Evolutionary conservation across 2,888 invertebrate species (phyloP), one percentile per base, ranked within the genome.

Genomic region (Apoderus coryli): DNA sequence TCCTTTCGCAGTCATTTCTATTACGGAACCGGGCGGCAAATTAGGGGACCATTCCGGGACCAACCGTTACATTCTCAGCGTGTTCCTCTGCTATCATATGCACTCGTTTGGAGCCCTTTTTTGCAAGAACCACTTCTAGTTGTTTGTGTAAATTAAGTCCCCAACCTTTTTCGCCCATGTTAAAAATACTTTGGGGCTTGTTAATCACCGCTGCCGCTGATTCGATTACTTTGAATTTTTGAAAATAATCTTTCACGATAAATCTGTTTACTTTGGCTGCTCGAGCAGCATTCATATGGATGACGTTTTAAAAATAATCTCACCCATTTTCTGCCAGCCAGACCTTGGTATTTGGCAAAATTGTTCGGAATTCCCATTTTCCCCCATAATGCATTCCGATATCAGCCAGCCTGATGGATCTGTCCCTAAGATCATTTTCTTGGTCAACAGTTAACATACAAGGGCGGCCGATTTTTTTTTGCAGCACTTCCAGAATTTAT

Each of bases 81-180:
- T 53, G 50, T 29, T 53, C 50, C 13, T 31, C 34, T 6, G 43
- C 45, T 5, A 48, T 29, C 4, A 49, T 23, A 33, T 48, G 46
- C 9, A 49, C 44, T 23, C 43, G 35, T 37, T 10, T 30, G 7
- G 9, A 10, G 4, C 30, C 23, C 23, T n/a, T 29, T n/a, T n/a
- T n/a, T n/a, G n/a, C n/a, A n/a, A n/a, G n/a, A n/a, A n/a, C n/a
- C n/a, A n/a, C n/a, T n/a, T n/a, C n/a, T n/a, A n/a, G 13, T 10
- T 13, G 23, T 14, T 23, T 27, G 15, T 29, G 22, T 23, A 24
- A 12, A 29, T 14, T n/a, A n/a, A n/a, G n/a, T n/a, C n/a, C n/a
- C n/a, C n/a, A n/a, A n/a, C n/a, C n/a, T n/a, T n/a, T n/a, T n/a
- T n/a, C n/a, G n/a, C n/a, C n/a, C n/a, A n/a, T n/a, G n/a, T n/a